These are phyloP conservation scores for Timema podura DNA, from an alignment of 2,888 invertebrate genomes.

Conservation along the genomic window DNA sequence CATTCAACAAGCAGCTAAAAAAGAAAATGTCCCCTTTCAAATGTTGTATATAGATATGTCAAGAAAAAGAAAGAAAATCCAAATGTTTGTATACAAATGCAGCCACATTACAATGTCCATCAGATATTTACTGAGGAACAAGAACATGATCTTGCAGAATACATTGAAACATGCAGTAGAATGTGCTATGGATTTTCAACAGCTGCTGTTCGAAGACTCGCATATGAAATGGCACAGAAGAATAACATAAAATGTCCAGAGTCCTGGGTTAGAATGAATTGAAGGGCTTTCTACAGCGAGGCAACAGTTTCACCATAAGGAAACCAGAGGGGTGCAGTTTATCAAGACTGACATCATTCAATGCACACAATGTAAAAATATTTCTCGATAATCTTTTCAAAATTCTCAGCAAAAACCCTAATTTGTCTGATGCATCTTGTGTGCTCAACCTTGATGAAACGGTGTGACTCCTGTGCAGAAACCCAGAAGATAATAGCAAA, in stretches of 20 bases:
- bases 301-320: neutral
- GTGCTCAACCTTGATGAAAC: neutral
- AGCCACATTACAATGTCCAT: neutral
- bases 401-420: neutral
- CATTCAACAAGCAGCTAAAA: no score
- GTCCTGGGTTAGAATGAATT: neutral
- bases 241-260: neutral
- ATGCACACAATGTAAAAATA: neutral
- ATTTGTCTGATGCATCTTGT: neutral
- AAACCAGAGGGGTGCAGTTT: neutral
- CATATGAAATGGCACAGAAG: neutral
- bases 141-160: neutral
- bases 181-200: slow-evolving; percentile 6
- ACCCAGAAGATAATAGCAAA: neutral
- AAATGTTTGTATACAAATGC: neutral
- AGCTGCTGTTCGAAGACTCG: neutral
- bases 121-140: neutral
- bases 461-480: neutral
- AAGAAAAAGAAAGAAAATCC: slow-evolving; percentile 11
- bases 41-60: neutral
- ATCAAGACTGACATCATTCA: neutral
- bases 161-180: slow-evolving; percentile 4
- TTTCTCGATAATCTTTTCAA: no score
- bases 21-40: neutral
- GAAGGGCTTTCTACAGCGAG: neutral